Percentiles rank a stretch among this genome's conserved stretches.
These are phyloP conservation scores for Neocrepidodera transversa DNA, from an alignment of 2,888 invertebrate genomes.

Conservation along the genomic window DNA sequence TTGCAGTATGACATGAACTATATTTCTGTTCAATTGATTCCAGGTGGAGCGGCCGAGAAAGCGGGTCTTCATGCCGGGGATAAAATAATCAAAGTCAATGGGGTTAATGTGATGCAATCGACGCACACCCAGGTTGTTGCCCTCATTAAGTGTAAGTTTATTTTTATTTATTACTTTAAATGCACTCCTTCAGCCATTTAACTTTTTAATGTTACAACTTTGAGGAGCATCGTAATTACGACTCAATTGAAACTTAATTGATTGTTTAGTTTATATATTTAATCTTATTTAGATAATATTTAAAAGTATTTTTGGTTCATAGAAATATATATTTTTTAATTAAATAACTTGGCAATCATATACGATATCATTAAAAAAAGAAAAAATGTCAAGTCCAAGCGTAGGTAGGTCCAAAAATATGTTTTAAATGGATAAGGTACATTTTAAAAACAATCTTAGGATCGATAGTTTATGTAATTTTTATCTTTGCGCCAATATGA, in stretches of 20 bases:
- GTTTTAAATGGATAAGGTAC: too few species aligned
- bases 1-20: too few species aligned
- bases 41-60: constrained; percentile 90
- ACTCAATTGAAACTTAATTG: constrained; percentile 3
- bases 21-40: constrained; percentile 52
- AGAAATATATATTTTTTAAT: too few species aligned
- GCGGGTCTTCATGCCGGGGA: constrained; percentile 93
- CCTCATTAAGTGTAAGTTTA: constrained; percentile 86
- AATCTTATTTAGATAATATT: neutral
- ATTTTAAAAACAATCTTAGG: too few species aligned
- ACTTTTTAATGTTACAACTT: neutral
- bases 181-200: neutral
- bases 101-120: constrained; percentile 86
- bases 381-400: too few species aligned
- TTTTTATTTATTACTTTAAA: constrained; percentile 22
- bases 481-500: too few species aligned
- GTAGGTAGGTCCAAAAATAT: too few species aligned
- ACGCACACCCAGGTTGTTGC: constrained; percentile 96
- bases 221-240: neutral
- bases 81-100: constrained; percentile 93
- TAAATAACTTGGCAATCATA: too few species aligned
- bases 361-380: too few species aligned
- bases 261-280: neutral
- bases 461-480: too few species aligned
- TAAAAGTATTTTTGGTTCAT: too few species aligned